Conservation (phyloP, 2,797 vertebrate species). For the Dipus sagitta region DNA sequence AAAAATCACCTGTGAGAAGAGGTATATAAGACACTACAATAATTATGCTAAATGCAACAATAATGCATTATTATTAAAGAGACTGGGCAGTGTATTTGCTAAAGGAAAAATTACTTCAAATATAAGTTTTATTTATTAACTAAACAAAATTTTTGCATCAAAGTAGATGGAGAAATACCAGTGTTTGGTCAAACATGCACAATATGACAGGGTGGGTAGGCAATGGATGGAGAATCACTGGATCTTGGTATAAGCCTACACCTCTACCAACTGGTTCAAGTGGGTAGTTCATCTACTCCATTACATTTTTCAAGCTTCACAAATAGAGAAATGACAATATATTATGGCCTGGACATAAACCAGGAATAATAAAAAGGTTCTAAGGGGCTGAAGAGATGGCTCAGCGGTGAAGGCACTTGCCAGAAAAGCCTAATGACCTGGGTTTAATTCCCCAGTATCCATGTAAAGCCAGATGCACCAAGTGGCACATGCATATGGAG, state of each 20-base stretch:
- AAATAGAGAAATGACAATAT: neutral
- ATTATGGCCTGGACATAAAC: too few relatives aligned
- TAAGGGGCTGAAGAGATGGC: too few relatives aligned
- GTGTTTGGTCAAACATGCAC: neutral
- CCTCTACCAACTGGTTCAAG: neutral
- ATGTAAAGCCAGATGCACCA: too few relatives aligned
- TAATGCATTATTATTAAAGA: too few relatives aligned
- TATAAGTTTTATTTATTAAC: neutral
- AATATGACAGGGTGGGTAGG: neutral
- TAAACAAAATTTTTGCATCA: neutral
- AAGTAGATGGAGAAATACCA: constrained; percentile 22
- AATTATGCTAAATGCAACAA: too few relatives aligned
- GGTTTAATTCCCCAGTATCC: too few relatives aligned
- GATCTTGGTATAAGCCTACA: neutral
- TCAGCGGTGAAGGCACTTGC: too few relatives aligned
- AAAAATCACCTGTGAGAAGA: too few relatives aligned
- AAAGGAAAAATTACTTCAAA: neutral
- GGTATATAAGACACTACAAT: neutral
- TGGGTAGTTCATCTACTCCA: neutral
- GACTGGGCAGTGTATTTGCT: neutral
- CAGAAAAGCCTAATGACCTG: too few relatives aligned
- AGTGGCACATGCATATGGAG: too few relatives aligned
- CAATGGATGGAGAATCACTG: neutral
- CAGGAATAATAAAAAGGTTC: neutral
- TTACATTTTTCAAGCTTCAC: neutral